A percentile compares a stretch with the other conserved stretches of the same genome.
Conservation (phyloP, 1,140 invertebrate species). For the Brachionus rubens region DNA sequence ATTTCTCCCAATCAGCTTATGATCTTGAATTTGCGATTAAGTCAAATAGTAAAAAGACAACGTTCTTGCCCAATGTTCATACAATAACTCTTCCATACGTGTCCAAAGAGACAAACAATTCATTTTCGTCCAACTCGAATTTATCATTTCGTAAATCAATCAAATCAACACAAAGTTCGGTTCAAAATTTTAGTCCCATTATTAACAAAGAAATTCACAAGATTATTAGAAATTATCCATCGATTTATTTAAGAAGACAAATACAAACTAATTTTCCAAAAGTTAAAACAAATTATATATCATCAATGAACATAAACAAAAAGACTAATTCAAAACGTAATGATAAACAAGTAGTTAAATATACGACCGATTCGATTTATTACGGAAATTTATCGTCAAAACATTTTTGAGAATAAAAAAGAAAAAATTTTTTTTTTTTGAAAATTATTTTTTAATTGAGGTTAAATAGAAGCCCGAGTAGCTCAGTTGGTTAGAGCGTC, state of each 20-base stretch:
- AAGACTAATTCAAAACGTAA: not conserved
- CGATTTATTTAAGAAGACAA: not conserved
- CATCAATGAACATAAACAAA: not conserved
- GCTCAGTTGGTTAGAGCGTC: constrained; percentile 44
- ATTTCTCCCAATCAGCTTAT: too few relatives aligned
- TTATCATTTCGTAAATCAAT: too few relatives aligned
- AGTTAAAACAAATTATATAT: not conserved
- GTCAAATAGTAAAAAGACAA: too few relatives aligned
- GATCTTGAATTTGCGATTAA: too few relatives aligned
- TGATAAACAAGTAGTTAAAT: not conserved
- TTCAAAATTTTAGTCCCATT: too few relatives aligned
- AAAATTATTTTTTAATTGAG: not conserved
- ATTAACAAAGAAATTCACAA: not conserved
- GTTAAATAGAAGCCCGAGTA: constrained; percentile 31
- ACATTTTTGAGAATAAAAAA: not conserved
- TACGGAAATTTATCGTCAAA: not conserved
- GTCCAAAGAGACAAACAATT: too few relatives aligned
- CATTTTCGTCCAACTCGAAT: too few relatives aligned
- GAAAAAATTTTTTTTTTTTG: not conserved
- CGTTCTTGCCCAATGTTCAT: too few relatives aligned
- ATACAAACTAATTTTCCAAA: constrained; percentile 1
- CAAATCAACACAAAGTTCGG: too few relatives aligned
- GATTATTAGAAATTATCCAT: not conserved
- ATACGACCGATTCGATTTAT: constrained; percentile 1
- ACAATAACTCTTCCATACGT: too few relatives aligned